Percentiles rank a stretch among this genome's conserved stretches.
Evolutionary conservation across 2,797 vertebrate genomes (phyloP).

Genomic region (Channa striata): DNA sequence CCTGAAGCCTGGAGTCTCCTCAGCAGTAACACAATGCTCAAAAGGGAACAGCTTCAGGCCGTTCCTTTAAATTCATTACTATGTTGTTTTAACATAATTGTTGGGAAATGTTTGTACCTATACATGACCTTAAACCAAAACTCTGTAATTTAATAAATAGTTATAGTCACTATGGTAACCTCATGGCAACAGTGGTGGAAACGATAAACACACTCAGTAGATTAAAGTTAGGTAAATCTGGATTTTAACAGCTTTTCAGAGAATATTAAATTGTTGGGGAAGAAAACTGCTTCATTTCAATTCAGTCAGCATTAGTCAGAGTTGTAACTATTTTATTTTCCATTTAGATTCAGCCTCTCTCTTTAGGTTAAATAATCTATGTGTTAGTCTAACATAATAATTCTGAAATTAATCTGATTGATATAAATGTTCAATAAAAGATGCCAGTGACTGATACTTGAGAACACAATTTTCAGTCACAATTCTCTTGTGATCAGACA

Average conservation of each 20-base stretch:
- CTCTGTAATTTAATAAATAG: constrained; percentile 34
- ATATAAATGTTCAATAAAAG: too few species aligned
- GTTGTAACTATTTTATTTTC: too few species aligned
- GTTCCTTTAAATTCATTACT: constrained; percentile 66
- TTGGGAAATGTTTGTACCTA: constrained; percentile 40
- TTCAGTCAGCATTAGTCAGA: too few species aligned
- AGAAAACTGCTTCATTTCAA: too few species aligned
- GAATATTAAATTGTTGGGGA: neutral
- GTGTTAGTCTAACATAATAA: too few species aligned
- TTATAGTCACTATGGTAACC: constrained; percentile 11
- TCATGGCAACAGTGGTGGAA: neutral
- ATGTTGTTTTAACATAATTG: constrained; percentile 66
- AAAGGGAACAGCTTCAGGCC: constrained; percentile 73
- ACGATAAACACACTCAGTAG: constrained; percentile 1
- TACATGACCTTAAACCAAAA: constrained; percentile 42
- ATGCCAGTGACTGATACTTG: too few species aligned
- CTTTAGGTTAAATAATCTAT: too few species aligned
- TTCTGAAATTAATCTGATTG: too few species aligned
- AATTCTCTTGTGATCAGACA: neutral
- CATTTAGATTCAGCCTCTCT: too few species aligned
- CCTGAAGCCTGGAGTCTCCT: constrained; percentile 43
- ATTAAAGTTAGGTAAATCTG: neutral
- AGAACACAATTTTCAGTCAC: neutral
- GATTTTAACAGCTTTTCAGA: neutral
- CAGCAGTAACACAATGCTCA: constrained; percentile 70